These are phyloP conservation scores for Rhopalosiphum maidis DNA, from an alignment of 1,140 invertebrate genomes.

Conservation along the genomic window DNA sequence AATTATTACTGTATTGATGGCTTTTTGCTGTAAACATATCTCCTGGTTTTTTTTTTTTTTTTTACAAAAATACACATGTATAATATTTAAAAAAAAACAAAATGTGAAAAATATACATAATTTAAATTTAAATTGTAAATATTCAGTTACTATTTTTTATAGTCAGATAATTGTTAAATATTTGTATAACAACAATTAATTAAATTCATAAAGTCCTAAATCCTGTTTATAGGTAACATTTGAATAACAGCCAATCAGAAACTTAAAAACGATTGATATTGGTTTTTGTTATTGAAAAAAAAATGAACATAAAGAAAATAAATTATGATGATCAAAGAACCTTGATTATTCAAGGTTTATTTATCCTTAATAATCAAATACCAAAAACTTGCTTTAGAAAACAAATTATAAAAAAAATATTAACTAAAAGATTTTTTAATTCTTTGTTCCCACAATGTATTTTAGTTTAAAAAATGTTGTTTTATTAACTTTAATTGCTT, in stretches of 20 bases:
- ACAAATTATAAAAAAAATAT: not conserved
- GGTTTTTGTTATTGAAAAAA: not conserved
- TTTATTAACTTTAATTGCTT: not conserved
- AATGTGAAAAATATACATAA: not conserved
- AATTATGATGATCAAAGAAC: constrained; percentile 7
- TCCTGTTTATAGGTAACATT: not conserved
- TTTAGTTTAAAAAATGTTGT: not conserved
- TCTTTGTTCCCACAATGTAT: not conserved
- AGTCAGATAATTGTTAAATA: not conserved
- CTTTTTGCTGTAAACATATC: not conserved
- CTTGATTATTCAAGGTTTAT: constrained; percentile 46
- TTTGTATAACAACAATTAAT: not conserved
- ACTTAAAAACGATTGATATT: not conserved
- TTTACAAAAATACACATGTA: too few species aligned
- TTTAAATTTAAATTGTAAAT: not conserved
- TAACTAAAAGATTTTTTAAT: not conserved
- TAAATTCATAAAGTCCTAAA: too few species aligned
- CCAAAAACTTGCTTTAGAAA: not conserved
- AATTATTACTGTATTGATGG: not conserved
- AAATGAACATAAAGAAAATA: constrained; percentile 13
- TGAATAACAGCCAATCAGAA: not conserved
- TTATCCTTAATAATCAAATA: not conserved
- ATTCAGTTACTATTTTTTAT: not conserved
- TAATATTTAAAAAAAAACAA: not conserved
- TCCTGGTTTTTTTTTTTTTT: not conserved